Percentiles rank a stretch among this genome's conserved stretches.
Conservation (phyloP, 2,113 vertebrate species). For the Madoqua kirkii region DNA sequence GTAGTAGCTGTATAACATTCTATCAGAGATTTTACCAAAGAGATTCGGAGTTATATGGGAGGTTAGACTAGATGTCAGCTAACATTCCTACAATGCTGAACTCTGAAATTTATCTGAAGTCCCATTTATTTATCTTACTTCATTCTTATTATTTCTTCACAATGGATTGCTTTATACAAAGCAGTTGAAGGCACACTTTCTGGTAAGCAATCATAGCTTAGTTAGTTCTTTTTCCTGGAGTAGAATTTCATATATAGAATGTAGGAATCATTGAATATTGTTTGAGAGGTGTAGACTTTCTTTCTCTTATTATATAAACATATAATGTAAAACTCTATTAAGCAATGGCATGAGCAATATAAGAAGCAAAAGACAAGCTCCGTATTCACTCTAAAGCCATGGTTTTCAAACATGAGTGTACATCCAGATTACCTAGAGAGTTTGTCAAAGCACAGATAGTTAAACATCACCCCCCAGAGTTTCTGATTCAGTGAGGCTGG, state of each 20-base stretch:
- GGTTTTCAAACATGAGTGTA: neutral
- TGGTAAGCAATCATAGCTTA: neutral
- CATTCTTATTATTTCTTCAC: neutral
- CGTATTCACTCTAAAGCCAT: neutral
- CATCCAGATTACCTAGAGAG: neutral
- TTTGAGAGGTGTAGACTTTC: neutral
- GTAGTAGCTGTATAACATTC: neutral
- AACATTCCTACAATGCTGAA: neutral
- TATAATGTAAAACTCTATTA: neutral
- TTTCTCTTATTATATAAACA: neutral
- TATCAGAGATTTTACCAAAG: neutral
- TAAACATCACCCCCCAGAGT: neutral
- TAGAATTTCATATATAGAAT: neutral
- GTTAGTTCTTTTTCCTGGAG: neutral
- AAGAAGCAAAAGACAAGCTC: neutral
- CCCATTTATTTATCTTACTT: neutral
- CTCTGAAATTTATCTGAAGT: neutral
- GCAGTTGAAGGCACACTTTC: neutral
- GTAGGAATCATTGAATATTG: neutral
- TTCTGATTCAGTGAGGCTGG: neutral
- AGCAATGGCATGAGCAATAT: neutral
- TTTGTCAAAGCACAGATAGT: neutral
- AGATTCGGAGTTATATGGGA: neutral
- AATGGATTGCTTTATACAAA: conserved; percentile 8
- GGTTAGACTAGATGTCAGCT: neutral